Conservation (phyloP, 2,113 vertebrate genomes). For the Chroicocephalus ridibundus region DNA sequence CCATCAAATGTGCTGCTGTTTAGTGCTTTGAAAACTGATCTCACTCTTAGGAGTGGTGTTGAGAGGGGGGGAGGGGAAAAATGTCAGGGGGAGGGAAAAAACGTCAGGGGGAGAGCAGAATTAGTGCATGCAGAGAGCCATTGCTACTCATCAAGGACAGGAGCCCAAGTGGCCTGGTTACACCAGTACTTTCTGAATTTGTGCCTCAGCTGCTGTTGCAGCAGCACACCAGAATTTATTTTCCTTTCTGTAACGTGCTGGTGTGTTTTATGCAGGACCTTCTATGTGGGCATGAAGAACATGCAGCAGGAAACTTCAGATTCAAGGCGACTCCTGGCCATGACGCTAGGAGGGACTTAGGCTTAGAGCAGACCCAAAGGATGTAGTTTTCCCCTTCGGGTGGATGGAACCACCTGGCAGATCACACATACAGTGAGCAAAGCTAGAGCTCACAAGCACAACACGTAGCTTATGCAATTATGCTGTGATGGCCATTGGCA, state of each 20-base stretch:
- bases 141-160: not conserved
- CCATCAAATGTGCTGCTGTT: not conserved
- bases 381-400: not conserved
- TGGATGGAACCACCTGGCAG: fast-evolving
- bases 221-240: not conserved
- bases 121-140: not conserved
- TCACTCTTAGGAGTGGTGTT: not conserved
- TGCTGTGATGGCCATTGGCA: conserved; percentile 16
- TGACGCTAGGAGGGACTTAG: fast-evolving
- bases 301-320: fast-evolving
- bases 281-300: fast-evolving
- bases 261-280: not conserved
- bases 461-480: not conserved
- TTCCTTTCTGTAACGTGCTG: not conserved
- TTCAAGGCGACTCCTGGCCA: fast-evolving
- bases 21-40: not conserved
- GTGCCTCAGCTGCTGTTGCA: not conserved
- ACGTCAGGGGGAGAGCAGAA: not conserved
- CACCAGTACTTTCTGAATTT: not conserved
- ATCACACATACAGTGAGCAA: not conserved
- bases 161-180: not conserved
- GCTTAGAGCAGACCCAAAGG: not conserved
- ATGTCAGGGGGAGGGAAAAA: not conserved
- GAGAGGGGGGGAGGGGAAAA: not conserved
- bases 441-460: not conserved